Base-by-base conservation (phyloP, 2,888 invertebrate genomes). In the Zygaena filipendulae region DNA sequence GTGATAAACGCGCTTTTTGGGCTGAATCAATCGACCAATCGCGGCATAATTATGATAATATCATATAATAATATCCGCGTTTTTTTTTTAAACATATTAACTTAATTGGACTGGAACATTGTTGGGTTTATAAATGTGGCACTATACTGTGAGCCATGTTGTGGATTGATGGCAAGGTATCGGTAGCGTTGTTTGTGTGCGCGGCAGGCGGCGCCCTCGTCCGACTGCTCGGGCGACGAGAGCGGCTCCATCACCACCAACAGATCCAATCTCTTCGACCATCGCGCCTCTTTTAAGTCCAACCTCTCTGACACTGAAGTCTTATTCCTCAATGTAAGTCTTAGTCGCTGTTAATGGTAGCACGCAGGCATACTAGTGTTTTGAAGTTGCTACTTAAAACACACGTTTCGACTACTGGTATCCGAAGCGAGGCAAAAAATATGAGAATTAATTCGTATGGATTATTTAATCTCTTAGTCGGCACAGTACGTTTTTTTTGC, bases 281-380 rank as follows among this genome's bases (percentile, higher is more conserved):
- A 84, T 70, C 86, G 87, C 68, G 86, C 84, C 63, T 88, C 85
- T 64, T 90, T 92, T 82, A 88, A 95, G 59, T 93, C 94, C 51
- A 92, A 95, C 48, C 91, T 95, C 55, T 96, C 95, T 49, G 96
- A 96, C 74, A 95, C 94, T 58, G 96, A 96, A 82, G 90, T 92
- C 61, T 91, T 92, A 77, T 87, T 90, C 63, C 87, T 90, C 70
- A 90, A 91, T 84, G 92, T 93, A 86, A 87, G 88, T 85, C 74
- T 47, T 64, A 60, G 59, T 57, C 49, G 47, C 42, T 56, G 52
- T 52, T 47, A 56, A 50, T 16, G 4, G 5, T 16, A 6, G 16
- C 7, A 16, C 16, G 16, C 7, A 16, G 5, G 16, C 16, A 6
- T 16, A 16, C n/a, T n/a, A n/a, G n/a, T n/a, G n/a, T n/a, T n/a